These are phyloP conservation scores for Notolabrus celidotus DNA, from an alignment of 2,797 vertebrate genomes.

Conservation along the genomic window DNA sequence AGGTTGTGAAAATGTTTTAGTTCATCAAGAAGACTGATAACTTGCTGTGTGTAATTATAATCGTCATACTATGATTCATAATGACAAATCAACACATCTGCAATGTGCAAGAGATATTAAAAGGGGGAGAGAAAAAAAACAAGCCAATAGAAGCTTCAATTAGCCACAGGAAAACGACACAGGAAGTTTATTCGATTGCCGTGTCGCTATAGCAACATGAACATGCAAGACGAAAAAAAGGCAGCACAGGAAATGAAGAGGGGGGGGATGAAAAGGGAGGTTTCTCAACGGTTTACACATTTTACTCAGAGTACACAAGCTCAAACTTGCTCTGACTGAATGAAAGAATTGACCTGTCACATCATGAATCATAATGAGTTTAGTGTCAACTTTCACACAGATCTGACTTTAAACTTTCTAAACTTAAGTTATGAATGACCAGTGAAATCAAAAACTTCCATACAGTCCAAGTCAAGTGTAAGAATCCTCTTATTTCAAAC, in stretches of 20 bases:
- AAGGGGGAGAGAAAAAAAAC: slow-evolving; percentile 12
- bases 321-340: slow-evolving; percentile 38
- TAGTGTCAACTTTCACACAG: background rate
- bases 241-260: slow-evolving; percentile 74
- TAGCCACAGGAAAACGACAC: slow-evolving; percentile 65
- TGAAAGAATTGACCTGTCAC: slow-evolving; percentile 27
- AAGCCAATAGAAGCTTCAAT: slow-evolving; percentile 43
- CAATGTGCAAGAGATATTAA: slow-evolving; percentile 14
- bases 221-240: slow-evolving; percentile 46
- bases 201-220: slow-evolving; percentile 71
- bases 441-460: background rate
- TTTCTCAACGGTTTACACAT: slow-evolving; percentile 57
- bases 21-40: slow-evolving; percentile 21
- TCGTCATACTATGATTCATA: slow-evolving; percentile 17
- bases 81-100: slow-evolving; percentile 24
- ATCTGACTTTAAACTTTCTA: background rate
- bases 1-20: slow-evolving; percentile 13
- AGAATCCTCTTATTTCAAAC: background rate
- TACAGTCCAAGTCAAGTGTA: background rate
- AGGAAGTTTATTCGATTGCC: slow-evolving; percentile 72
- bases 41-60: slow-evolving; percentile 11
- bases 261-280: slow-evolving; percentile 49
- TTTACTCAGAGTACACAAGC: slow-evolving; percentile 40
- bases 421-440: background rate
- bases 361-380: slow-evolving; percentile 1